phyloP scores from a whole-genome alignment of 1,140 invertebrate species.

The Polypedilum vanderplanki region DNA sequence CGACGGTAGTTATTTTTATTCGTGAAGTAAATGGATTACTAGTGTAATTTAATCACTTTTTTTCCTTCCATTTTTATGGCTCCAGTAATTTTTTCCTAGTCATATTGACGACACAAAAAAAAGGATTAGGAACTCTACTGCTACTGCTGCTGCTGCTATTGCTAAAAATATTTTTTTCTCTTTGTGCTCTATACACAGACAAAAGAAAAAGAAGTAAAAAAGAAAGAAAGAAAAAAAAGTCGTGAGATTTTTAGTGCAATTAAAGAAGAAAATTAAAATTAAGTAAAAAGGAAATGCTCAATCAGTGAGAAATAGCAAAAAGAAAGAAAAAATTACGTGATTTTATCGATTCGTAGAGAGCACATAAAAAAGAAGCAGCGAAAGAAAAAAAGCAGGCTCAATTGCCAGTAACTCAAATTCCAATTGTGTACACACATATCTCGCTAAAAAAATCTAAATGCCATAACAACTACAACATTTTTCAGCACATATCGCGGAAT shows the following conservation, averaged over 20 bases:
- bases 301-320: slow-evolving; percentile 25
- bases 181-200: neutral
- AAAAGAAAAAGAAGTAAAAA: neutral
- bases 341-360: slow-evolving; percentile 21
- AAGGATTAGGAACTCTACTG: slow-evolving; percentile 5
- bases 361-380: neutral
- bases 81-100: neutral
- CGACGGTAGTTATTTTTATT: neutral
- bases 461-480: too few species aligned
- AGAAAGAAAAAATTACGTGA: slow-evolving; percentile 27
- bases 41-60: slow-evolving; percentile 25
- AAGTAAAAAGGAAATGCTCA: neutral
- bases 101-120: neutral
- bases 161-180: neutral
- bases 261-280: neutral
- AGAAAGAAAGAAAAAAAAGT: neutral
- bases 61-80: slow-evolving; percentile 21
- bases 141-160: neutral
- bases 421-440: slow-evolving; percentile 6
- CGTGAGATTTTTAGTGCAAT: neutral
- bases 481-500: too few species aligned
- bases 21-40: slow-evolving; percentile 13
- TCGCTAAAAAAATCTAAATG: slow-evolving; percentile 1
- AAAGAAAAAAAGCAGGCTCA: neutral
- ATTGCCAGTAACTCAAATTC: neutral